Base-by-base conservation (phyloP, 1,140 invertebrate species). In the Drosophila parvula region DNA sequence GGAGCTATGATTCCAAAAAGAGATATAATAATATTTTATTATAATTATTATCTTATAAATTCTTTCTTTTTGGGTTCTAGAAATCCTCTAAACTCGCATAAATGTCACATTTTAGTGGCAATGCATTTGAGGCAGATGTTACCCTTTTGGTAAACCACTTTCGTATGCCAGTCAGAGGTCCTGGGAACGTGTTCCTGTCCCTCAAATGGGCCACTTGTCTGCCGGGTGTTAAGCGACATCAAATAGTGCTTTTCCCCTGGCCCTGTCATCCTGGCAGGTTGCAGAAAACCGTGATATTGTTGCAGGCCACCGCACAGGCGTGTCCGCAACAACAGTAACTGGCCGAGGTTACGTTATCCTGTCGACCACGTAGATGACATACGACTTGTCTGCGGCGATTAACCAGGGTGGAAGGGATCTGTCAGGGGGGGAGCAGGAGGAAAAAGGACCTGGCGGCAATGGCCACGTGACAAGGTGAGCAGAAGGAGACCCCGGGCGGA, bases 321-420 rank as follows among this genome's bases (percentile, higher is more conserved):
- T 36, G 38, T 68, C 62, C 64, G 38, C 64, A 67, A 67, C 64
- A 68, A 51, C 68, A 47, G 69, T 32, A 70, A 70, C 68, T 38
- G 68, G 43, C 65, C 62, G 73, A 48, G 73, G 43, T 76, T 62
- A 48, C 34, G 64, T 38, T 75, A 60, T 75, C 64, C 48, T 64
- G 56, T 67, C 74, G 64, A 44, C 71, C 78, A 65, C 60, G 67
- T 78, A 78, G 57, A 71, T 86, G 83, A 82, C 75, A 75, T 68
- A 78, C 69, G 74, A 78, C 78, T 82, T 63, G 81, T 81, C 74
- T 83, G 75, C 30, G 55, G 50, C 82, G 79, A 88, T 85, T 88
- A 85, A 75, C 75, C 51, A 34, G 43, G 34, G 22, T 36, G 36
- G 30, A 40, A 36, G 55, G 51, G 11, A 36, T 32, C 32, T 53